Conservation (phyloP, 2,113 vertebrate species). For the Nanorana parkeri region DNA sequence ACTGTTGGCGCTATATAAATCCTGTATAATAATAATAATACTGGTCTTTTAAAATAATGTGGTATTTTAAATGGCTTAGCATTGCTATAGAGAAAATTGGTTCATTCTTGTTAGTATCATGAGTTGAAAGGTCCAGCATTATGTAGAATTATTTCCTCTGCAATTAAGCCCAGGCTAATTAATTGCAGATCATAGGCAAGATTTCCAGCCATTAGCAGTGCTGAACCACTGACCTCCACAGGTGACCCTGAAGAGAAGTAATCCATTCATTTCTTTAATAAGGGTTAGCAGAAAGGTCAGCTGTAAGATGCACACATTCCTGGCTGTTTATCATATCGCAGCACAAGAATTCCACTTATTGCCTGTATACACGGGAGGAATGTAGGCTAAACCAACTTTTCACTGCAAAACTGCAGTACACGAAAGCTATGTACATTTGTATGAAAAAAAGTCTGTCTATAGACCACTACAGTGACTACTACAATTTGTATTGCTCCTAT, state of each 20-base stretch:
- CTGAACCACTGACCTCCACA: slow-evolving; percentile 43
- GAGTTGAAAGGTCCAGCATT: neutral
- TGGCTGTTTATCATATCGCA: slow-evolving; percentile 11
- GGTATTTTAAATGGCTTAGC: neutral
- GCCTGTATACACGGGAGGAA: neutral
- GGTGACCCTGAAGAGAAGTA: slow-evolving; percentile 39
- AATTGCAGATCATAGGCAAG: slow-evolving; percentile 27
- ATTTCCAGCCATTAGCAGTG: slow-evolving; percentile 25
- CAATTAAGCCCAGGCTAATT: slow-evolving; percentile 42
- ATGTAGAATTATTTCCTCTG: slow-evolving; percentile 15
- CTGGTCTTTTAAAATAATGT: neutral
- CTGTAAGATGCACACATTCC: slow-evolving; percentile 37
- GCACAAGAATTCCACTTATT: neutral
- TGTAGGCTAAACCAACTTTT: neutral
- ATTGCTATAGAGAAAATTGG: neutral
- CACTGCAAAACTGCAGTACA: no score
- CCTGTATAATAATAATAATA: no score
- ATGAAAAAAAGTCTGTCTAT: no score
- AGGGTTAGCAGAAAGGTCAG: slow-evolving; percentile 32
- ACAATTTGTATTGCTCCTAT: no score
- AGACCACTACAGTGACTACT: no score
- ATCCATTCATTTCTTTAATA: slow-evolving; percentile 47
- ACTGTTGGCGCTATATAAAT: no score
- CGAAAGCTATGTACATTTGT: no score
- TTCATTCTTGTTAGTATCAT: neutral